Conservation (phyloP, 1,140 invertebrate species). For the Oreohelix idahoensis region DNA sequence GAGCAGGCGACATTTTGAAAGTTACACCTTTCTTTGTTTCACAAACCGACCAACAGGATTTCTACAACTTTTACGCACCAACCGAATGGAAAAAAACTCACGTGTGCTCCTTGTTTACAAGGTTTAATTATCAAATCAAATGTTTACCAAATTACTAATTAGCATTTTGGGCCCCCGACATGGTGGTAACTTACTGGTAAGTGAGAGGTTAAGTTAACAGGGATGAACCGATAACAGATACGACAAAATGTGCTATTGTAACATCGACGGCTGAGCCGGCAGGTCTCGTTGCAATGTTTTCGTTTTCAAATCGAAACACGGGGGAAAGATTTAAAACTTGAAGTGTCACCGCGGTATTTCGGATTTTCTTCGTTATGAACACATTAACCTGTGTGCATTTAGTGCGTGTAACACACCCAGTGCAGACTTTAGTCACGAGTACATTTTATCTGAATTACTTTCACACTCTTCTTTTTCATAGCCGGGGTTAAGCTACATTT, state of each 20-base stretch:
- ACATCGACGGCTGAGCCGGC: neutral
- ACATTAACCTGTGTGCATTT: neutral
- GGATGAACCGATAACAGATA: no score
- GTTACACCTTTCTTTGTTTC: constrained; percentile 63
- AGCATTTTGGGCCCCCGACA: neutral
- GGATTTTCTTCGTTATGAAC: no score
- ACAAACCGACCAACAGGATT: constrained; percentile 56
- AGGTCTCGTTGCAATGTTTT: neutral
- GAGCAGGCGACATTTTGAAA: constrained; percentile 56
- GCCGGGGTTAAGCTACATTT: no score
- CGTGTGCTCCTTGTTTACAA: constrained; percentile 35
- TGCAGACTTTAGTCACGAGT: no score
- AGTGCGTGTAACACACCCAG: neutral
- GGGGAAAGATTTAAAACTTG: neutral
- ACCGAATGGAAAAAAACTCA: neutral
- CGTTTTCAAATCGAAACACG: neutral
- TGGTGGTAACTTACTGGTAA: constrained; percentile 4
- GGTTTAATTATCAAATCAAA: constrained; percentile 68
- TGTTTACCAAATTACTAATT: constrained; percentile 61
- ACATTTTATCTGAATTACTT: no score
- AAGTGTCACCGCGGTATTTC: neutral
- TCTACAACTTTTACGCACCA: constrained; percentile 52
- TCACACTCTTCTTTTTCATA: no score
- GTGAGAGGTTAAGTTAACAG: neutral
- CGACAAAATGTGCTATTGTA: no score